A percentile compares a stretch with the other conserved stretches of the same genome.
phyloP scores from a whole-genome alignment of 2,113 vertebrate genomes.

The Microtus pennsylvanicus region DNA sequence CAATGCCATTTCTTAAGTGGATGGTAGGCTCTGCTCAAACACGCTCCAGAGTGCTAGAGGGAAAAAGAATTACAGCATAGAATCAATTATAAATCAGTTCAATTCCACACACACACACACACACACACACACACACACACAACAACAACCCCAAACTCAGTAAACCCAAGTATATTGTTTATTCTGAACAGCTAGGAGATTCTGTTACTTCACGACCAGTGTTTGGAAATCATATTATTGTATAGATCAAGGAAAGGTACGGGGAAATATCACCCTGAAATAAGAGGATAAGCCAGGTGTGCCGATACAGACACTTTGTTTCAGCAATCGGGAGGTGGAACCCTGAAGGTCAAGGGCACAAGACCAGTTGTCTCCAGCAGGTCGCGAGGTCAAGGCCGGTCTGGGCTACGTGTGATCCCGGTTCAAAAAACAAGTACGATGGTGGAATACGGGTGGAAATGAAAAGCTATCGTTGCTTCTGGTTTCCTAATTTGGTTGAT shows the following conservation, averaged over 20 bases:
- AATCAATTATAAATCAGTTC: conserved; percentile 18
- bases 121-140: no score
- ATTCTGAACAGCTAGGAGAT: conserved; percentile 37
- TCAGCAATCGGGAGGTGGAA: not conserved
- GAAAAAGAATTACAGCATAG: not conserved
- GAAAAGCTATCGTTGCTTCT: not conserved
- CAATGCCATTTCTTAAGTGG: conserved; percentile 60
- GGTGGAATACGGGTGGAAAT: not conserved
- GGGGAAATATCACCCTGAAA: not conserved
- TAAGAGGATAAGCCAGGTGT: not conserved
- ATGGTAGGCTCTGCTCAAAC: conserved; percentile 30
- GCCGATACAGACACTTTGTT: not conserved
- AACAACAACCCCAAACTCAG: not conserved
- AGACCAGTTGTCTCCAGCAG: not conserved
- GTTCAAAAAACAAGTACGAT: not conserved
- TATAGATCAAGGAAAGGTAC: not conserved
- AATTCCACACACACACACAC: not conserved
- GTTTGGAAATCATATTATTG: not conserved
- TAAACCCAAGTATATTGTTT: not conserved
- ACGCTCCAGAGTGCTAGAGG: conserved; percentile 12
- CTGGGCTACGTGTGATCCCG: not conserved
- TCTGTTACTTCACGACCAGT: conserved; percentile 19
- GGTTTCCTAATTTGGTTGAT: not conserved
- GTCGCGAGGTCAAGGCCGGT: not conserved
- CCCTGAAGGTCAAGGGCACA: not conserved